These are phyloP conservation scores for Andrena camellia DNA, from an alignment of 2,888 invertebrate species.

Conservation along the genomic window DNA sequence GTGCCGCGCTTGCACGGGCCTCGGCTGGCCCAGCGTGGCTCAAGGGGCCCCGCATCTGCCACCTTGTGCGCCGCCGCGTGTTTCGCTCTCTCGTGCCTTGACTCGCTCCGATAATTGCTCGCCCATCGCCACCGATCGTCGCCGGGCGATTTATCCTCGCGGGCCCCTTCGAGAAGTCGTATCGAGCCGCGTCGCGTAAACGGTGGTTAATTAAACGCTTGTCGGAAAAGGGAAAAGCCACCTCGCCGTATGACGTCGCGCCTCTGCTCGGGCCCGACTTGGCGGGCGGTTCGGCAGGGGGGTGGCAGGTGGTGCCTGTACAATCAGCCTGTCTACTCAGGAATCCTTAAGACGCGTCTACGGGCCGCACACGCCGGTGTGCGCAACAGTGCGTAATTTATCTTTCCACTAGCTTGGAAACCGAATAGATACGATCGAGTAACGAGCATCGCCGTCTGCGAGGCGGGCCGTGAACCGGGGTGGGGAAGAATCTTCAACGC, in stretches of 20 bases:
- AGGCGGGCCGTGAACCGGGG: background rate
- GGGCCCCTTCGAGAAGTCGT: slow-evolving; percentile 30
- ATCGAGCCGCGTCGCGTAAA: slow-evolving; percentile 21
- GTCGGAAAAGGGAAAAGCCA: slow-evolving; percentile 16
- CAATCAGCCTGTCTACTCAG: background rate
- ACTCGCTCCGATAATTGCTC: slow-evolving; percentile 66
- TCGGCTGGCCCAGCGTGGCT: slow-evolving; percentile 39
- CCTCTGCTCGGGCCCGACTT: background rate
- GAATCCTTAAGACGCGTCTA: slow-evolving; percentile 37
- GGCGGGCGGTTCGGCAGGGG: slow-evolving; percentile 14
- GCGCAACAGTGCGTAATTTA: slow-evolving; percentile 42
- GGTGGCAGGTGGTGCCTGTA: slow-evolving; percentile 50
- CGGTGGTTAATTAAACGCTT: slow-evolving; percentile 41
- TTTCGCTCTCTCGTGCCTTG: slow-evolving; percentile 51
- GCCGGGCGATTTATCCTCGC: slow-evolving; percentile 55
- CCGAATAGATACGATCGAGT: slow-evolving; percentile 33
- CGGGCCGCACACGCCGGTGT: background rate
- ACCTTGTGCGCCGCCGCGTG: slow-evolving; percentile 65
- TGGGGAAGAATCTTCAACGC: no score
- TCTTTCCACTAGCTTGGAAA: slow-evolving; percentile 26
- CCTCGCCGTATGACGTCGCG: slow-evolving; percentile 7
- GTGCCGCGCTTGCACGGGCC: slow-evolving; percentile 24
- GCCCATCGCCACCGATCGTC: slow-evolving; percentile 39
- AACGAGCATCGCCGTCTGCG: slow-evolving; percentile 15
- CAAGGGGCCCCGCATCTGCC: slow-evolving; percentile 69